Base-by-base conservation (phyloP, 2,888 invertebrate genomes). In the Tachina fera region DNA sequence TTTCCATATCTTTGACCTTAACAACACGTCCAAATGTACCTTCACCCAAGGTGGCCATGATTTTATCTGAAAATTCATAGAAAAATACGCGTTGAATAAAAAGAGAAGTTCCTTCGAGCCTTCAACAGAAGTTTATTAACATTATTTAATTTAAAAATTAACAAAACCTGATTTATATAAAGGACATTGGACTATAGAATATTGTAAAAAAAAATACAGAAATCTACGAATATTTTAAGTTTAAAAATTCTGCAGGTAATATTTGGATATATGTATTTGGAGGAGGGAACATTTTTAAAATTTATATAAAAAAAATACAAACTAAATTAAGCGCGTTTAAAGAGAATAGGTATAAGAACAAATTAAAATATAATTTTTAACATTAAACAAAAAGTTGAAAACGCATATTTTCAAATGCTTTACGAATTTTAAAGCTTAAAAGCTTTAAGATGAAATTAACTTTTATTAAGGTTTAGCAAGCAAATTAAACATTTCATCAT, bases 1-100 rank as follows among this genome's bases (percentile, higher is more conserved):
- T 97, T 94, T 97, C 96, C 93, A 97, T 94, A 94, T 99, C 99
- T 94, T 97, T 97, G 94, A 98, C 98, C 95, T 99, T 97, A 93
- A 99, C 98, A 93, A 99, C 99, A 95, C 99, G 99, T 93, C 99
- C 99, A 96, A 99, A 99, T 91, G 99, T 99, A 93, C 99, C 99
- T 95, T 99, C 99, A 91, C 99, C 99, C 93, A 99, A 96, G 91
- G 99, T 99, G 94, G 97, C 96, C 94, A 98, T 95, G 94, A 99
- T 97, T 95, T 98, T 98, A 96, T 99, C 99, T 99, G 97, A 93
- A 96, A 97, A 94, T 93, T 94, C 95, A 95, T 86, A 91, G 88
- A 89, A 90, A 87, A 88, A 81, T n/a, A 49, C 82, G 83, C 72
- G 77, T 83, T 86, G 65, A 86, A 63, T 72, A 80, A 75, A 80